Base-by-base conservation (phyloP, 2,888 invertebrate genomes). In the Ecliptopera silaceata region DNA sequence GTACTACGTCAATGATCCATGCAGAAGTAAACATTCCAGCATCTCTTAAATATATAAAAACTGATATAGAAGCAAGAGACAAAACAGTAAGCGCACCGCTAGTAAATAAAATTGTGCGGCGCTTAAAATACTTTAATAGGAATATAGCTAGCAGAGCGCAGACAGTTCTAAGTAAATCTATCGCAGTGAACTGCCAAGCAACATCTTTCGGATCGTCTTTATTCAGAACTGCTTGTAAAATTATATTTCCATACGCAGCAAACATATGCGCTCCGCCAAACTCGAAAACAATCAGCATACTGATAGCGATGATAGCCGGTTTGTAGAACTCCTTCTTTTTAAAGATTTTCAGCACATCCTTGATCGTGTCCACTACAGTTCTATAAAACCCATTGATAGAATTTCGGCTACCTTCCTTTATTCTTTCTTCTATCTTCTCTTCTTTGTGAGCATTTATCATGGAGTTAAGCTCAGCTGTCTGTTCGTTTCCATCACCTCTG, bases 91-190 rank as follows among this genome's bases (percentile, higher is more conserved):
- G 73, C 1, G 77, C 66, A 22, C 90, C 90, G 69, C 90, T 90
- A 0, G 80, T 77, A 47, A 91, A 90, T 15, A 91, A 64, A 55
- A 91, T 90, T 0, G 85, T 85, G 46, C 90, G 75, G 46, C 90
- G 68, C 46, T 80, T 86, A 48, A 79, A 86, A 49, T 79, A 82
- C 69, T 90, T 91, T 0, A 91, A 61, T 61, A 91, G 59, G 57
- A 90, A 89, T 79, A 90, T 89, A 46, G 90, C 93, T 11, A 94
- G 61, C 18, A 93, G 87, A 0, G 95, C 94, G 69, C 93, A 93
- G 0, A 93, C 53, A 1, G 94, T 88, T 44, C 95, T 87, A 0
- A 94, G 84, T n/a, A 92, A 65, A 62, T 95, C 95, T 63, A 95
- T 92, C 2, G 94, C 82, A 13, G 95, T 90, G 47, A 94, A 95